Conservation (phyloP, 92 coral and sea anemone species). For the Scolanthus callimorphus region DNA sequence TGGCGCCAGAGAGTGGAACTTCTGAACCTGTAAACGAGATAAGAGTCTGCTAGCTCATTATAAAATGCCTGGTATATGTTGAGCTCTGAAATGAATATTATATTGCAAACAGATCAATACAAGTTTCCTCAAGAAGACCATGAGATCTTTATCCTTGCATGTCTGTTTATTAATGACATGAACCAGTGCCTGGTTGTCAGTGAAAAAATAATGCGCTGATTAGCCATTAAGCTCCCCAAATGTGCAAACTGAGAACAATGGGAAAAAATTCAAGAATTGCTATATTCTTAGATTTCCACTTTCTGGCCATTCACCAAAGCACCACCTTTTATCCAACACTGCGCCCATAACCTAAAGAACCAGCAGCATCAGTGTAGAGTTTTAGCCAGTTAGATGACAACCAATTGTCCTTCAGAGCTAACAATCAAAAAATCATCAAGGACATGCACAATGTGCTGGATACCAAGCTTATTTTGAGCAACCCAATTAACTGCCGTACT, state of each 20-base stretch:
- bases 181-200: constrained; percentile 55
- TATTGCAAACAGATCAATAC: constrained; percentile 23
- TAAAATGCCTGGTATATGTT: background rate
- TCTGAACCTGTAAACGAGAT: constrained; percentile 23
- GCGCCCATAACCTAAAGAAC: constrained; percentile 37
- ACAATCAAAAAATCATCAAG: constrained; percentile 37
- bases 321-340: too few relatives aligned
- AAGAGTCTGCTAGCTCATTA: constrained; percentile 6
- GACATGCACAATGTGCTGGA: constrained; percentile 8
- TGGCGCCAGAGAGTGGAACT: constrained; percentile 31
- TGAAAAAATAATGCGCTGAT: constrained; percentile 22
- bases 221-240: constrained; percentile 1
- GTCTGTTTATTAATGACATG: constrained; percentile 50
- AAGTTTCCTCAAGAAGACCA: constrained; percentile 39
- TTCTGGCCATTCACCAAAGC: constrained; percentile 4
- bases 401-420: constrained; percentile 6
- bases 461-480: constrained; percentile 1
- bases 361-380: constrained; percentile 25
- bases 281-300: background rate
- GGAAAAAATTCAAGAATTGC: constrained; percentile 1
- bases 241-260: background rate
- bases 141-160: constrained; percentile 32
- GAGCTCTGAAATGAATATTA: background rate
- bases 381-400: background rate
- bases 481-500: constrained; percentile 27